Evolutionary conservation across 2,797 vertebrate species (phyloP), one percentile per base, ranked within the genome.

Genomic region (Melanotaenia parkinsoni): DNA sequence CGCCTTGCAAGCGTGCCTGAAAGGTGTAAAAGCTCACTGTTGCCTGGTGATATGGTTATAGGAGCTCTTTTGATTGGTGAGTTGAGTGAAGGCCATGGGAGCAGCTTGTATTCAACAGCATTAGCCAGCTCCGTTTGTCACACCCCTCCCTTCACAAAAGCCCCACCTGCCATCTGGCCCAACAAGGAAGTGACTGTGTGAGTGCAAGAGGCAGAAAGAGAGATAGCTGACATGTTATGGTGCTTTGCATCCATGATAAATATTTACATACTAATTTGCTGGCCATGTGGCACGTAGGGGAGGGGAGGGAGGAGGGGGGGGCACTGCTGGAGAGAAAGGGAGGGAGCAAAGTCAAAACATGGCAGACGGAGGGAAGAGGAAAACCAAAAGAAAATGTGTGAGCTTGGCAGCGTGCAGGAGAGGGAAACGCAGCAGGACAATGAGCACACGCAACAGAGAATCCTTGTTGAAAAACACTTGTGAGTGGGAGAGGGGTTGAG

Each of bases 161-260:
- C 79, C 81, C 81, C 82, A 88, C 80, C 88, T 80, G 84, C 91
- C 91, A 92, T 92, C 91, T 93, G 92, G 85, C 67, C 79, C 69
- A 71, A 91, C 86, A 81, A 89, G 89, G 90, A 91, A 90, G 77
- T 80, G 79, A 78, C 67, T 76, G 47, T 64, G 81, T 63, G 65
- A 82, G 81, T 57, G 71, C 43, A 77, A 75, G 74, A 72, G 35
- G 65, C 71, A 33, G 62, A 40, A 67, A 58, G 32, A 43, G 33
- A 58, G 53, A 54, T 38, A 77, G 80, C 76, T 53, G 76, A 77
- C 81, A 71, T 80, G 86, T 83, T 79, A 63, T 38, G 79, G 73
- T 47, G 82, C 82, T 82, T 84, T 84, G 79, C 81, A 72, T 91
- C 74, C 16, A 77, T 50, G 80, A 90, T 88, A 90, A 91, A 92